Base-by-base conservation (phyloP, 2,113 vertebrate species). In the Polypterus senegalus region DNA sequence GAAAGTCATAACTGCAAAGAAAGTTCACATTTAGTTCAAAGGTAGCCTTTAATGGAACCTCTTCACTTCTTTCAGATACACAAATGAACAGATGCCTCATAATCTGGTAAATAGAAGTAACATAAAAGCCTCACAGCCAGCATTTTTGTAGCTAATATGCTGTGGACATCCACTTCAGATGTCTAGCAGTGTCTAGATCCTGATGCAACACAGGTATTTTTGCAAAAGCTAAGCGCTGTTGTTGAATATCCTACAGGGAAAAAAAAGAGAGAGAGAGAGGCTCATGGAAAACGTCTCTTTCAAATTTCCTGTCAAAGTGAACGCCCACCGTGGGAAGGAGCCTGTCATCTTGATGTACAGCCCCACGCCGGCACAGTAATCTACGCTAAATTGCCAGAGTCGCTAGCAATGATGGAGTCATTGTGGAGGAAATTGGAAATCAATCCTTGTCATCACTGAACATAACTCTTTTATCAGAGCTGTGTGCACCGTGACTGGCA, bases 351-450 rank as follows among this genome's bases (percentile, higher is more conserved):
- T 91, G 89, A 94, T 93, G 86, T 86, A 89, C 83, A 77, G 81
- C 81, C 79, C 75, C 74, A 63, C 71, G 80, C 81, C 74, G 73
- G 71, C 69, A 68, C 76, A 70, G 78, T 85, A 85, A 89, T 86
- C 83, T 79, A 78, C 85, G 83, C 83, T 88, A 90, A 92, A 92
- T 90, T 87, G 89, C 83, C 80, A 78, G 81, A 90, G 83, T 86
- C 83, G 81, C 82, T 86, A 73, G 85, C 83, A 77, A 88, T 86
- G 84, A 92, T 89, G 88, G 84, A 91, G 85, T 87, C 88, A 88
- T 91, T 91, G 88, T 82, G 83, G 78, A 88, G 90, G 88, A 91
- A 93, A 95, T 88, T 89, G 89, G 88, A 93, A 93, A 93, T 95
- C 89, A 91, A 91, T 93, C 92, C 86, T 85, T 92, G 89, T 91